Percentiles rank a stretch among this genome's conserved stretches.
Evolutionary conservation across 1,140 invertebrate genomes (phyloP).

Genomic region (Pollicipes pollicipes): DNA sequence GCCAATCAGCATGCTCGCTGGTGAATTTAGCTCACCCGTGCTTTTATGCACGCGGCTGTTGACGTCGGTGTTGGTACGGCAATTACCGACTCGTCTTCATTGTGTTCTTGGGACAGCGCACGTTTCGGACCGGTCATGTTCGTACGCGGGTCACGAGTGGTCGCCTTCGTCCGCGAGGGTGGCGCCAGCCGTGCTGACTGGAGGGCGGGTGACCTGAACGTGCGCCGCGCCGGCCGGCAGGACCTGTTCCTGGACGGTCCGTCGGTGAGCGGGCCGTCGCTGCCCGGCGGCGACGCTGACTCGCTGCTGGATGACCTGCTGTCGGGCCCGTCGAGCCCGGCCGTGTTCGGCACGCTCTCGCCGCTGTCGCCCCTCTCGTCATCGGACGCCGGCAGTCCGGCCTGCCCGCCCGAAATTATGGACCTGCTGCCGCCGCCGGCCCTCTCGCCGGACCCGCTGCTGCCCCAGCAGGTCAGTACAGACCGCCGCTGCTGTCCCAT

Average conservation of each 20-base stretch:
- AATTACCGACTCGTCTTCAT: no score
- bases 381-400: background rate
- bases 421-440: background rate
- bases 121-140: no score
- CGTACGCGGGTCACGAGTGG: no score
- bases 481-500: no score
- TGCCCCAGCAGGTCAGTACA: background rate
- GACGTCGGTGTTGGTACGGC: no score
- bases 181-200: no score
- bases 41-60: no score
- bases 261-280: background rate
- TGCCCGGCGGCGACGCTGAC: background rate
- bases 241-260: background rate
- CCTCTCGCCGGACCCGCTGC: background rate
- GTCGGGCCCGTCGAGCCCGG: background rate
- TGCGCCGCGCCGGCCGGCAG: background rate
- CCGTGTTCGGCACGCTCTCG: background rate
- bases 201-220: background rate
- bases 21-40: no score
- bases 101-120: no score
- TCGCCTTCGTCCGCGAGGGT: no score
- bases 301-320: background rate
- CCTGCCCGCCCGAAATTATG: background rate
- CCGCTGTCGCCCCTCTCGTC: background rate
- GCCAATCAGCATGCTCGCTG: no score